Conservation (phyloP, 1,140 invertebrate genomes). For the Drosophila biarmipes region DNA sequence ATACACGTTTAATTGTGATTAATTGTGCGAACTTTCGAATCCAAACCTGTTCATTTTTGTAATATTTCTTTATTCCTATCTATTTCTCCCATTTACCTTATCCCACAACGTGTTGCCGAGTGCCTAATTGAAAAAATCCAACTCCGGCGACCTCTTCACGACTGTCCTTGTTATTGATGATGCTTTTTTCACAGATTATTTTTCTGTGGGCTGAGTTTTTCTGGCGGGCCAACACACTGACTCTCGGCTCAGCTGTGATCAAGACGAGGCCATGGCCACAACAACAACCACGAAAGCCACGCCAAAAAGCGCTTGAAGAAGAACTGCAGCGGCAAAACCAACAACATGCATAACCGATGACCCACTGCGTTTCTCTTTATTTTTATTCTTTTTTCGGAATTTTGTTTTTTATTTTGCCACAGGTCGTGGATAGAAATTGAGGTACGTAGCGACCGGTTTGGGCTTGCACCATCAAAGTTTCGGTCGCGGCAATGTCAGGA, state of each 20-base stretch:
- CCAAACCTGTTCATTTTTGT: not conserved
- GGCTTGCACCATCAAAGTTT: constrained; percentile 71
- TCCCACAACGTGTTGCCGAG: constrained; percentile 18
- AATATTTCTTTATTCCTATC: not conserved
- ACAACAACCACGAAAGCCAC: constrained; percentile 31
- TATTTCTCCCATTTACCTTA: not conserved
- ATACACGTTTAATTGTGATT: no score
- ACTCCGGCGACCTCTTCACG: constrained; percentile 41
- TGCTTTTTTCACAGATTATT: constrained; percentile 42
- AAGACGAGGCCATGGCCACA: constrained; percentile 58
- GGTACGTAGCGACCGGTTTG: constrained; percentile 79
- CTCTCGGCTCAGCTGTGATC: constrained; percentile 48
- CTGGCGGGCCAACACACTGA: constrained; percentile 9
- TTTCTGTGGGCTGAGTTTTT: constrained; percentile 22
- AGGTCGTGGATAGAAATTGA: constrained; percentile 81
- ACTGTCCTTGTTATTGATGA: constrained; percentile 63
- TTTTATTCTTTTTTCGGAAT: constrained; percentile 56
- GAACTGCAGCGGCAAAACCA: constrained; percentile 24
- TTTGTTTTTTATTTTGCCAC: constrained; percentile 60
- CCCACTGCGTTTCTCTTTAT: constrained; percentile 80
- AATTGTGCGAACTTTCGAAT: no score
- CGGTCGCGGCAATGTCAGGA: constrained; percentile 40
- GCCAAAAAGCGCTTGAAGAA: constrained; percentile 29
- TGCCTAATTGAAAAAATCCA: constrained; percentile 42
- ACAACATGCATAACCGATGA: constrained; percentile 74